Evolutionary conservation across 2,888 invertebrate species (phyloP), one percentile per base, ranked within the genome.

Genomic region (Shargacucullia verbasci): DNA sequence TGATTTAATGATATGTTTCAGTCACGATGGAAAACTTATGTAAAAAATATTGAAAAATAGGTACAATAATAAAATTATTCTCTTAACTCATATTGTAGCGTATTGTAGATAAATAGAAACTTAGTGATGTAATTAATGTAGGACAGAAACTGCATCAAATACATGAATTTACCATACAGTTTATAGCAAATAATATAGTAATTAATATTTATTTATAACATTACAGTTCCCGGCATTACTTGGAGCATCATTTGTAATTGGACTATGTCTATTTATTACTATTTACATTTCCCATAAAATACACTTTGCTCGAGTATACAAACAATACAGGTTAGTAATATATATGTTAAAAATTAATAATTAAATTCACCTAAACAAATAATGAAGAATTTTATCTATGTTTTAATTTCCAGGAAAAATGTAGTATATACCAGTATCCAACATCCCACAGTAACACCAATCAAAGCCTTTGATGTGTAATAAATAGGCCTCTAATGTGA

Each of bases 201-300:
- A n/a, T 14, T 41, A 41, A 45, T 34, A 44, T 15, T 37, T 33
- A 38, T 66, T 49, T 52, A 49, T 57, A 31, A 31, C 10, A 25
- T 83, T 79, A 27, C 79, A 87, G 87, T 82, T 82, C 41, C 74
- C 79, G 10, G 74, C 78, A 4, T 25, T 82, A 12, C 79, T 87
- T 29, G 84, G 80, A 12, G 69, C 78, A 10, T 77, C 81, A 1
- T 76, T 85, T 54, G 72, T 85, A 56, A 48, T 81, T 44, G 81
- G 83, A 0, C 59, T 84, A 14, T 79, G 72, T 20, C 29, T 87
- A 12, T 81, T 82, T 39, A 69, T 75, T 8, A 53, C 78, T 12
- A 81, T 87, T 46, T 86, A 82, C 57, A 49, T 82, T 1, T 62
- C 73, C 9, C 82, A 86, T 39, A 84, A 81, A 65, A 69, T 85